phyloP scores from a whole-genome alignment of 2,888 invertebrate species.

The Julus scanicus region DNA sequence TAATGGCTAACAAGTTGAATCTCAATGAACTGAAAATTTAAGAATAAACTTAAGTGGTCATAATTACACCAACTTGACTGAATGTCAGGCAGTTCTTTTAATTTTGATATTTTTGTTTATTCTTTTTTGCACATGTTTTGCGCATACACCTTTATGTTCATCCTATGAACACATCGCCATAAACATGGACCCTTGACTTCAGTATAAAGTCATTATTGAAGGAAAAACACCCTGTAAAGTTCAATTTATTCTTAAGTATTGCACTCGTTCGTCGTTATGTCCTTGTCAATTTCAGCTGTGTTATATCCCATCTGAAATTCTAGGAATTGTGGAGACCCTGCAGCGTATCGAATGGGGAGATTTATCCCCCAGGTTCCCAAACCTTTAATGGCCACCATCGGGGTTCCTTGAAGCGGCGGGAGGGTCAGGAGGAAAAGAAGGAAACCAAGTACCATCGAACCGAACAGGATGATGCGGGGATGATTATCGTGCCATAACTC shows the following conservation, averaged over 20 bases:
- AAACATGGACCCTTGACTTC: too few species aligned
- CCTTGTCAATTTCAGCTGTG: background rate
- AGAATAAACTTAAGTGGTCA: too few species aligned
- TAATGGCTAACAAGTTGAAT: too few species aligned
- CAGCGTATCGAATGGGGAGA: background rate
- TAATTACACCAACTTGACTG: too few species aligned
- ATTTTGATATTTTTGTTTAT: too few species aligned
- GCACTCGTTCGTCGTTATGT: background rate
- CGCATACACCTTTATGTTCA: too few species aligned
- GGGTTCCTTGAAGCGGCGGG: background rate
- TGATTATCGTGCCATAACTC: slow-evolving; percentile 26
- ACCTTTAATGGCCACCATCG: background rate
- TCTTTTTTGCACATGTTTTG: too few species aligned
- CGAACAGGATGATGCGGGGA: background rate
- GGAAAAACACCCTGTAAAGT: slow-evolving; percentile 1
- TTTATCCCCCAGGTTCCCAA: background rate
- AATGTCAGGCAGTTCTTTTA: too few species aligned
- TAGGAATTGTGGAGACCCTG: background rate
- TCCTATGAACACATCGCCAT: too few species aligned
- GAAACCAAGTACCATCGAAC: background rate
- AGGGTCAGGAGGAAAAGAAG: background rate
- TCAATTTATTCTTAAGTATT: background rate
- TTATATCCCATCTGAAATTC: slow-evolving; percentile 15
- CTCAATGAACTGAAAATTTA: too few species aligned
- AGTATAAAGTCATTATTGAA: too few species aligned